Conservation (phyloP, 1,140 invertebrate genomes). For the Rhopalosiphum padi region DNA sequence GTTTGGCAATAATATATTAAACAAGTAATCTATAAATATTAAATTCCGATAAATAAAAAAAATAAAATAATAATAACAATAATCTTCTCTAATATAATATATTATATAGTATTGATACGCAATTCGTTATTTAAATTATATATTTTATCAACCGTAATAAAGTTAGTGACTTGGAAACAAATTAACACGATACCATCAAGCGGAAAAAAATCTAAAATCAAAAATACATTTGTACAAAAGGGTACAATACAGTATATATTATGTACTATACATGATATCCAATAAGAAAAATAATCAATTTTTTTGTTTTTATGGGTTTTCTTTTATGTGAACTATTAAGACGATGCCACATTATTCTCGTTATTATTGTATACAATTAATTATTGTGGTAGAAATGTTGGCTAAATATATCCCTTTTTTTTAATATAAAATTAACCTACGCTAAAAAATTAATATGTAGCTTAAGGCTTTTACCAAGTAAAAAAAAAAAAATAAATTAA, state of each 20-base stretch:
- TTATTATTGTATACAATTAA: too few relatives aligned
- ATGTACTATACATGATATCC: background rate
- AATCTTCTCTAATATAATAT: background rate
- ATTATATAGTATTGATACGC: background rate
- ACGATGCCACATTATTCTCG: too few relatives aligned
- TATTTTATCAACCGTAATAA: background rate
- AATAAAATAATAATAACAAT: background rate
- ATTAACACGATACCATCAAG: background rate
- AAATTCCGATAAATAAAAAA: background rate
- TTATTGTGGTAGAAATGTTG: too few relatives aligned
- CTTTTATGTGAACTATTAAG: too few relatives aligned
- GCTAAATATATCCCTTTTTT: too few relatives aligned
- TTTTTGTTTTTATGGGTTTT: background rate
- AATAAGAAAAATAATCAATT: background rate
- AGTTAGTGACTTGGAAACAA: background rate
- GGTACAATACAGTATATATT: background rate
- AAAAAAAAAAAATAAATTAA: too few relatives aligned
- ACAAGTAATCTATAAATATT: background rate
- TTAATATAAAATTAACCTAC: too few relatives aligned
- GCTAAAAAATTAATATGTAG: too few relatives aligned
- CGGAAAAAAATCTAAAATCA: background rate
- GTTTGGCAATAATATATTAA: background rate
- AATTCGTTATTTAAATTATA: background rate
- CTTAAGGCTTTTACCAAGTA: too few relatives aligned
- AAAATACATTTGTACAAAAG: background rate